phyloP scores from a whole-genome alignment of 2,797 vertebrate genomes.

The Danio choprae region DNA sequence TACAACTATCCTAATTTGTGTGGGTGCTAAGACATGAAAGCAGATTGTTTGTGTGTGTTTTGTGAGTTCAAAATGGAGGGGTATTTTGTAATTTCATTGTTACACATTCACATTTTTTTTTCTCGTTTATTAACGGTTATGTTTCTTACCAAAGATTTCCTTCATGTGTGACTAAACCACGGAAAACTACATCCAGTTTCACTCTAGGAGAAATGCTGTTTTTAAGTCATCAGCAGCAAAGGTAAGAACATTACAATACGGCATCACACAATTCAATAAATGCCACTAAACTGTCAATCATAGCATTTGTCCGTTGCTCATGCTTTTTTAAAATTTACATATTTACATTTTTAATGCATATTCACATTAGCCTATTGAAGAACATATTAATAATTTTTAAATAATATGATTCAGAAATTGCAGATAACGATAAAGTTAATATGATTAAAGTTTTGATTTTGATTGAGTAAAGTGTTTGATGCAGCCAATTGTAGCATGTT shows the following conservation, averaged over 20 bases:
- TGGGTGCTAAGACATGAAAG: not conserved
- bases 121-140: conserved; percentile 7
- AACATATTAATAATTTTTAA: not conserved
- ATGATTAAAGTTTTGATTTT: not conserved
- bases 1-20: not conserved
- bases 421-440: not conserved
- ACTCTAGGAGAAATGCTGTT: conserved; percentile 21
- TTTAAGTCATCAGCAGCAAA: not conserved
- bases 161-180: not conserved
- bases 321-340: not conserved
- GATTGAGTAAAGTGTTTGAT: not conserved
- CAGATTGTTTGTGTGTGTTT: not conserved
- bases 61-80: not conserved
- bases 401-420: not conserved
- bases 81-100: conserved; percentile 14
- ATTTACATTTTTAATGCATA: not conserved
- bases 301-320: not conserved
- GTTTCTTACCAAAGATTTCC: conserved; percentile 34
- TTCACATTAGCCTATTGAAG: not conserved
- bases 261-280: not conserved
- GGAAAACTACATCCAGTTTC: not conserved
- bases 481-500: not conserved
- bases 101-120: conserved; percentile 15
- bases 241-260: conserved; percentile 8
- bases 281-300: not conserved